Evolutionary conservation across 2,888 invertebrate genomes (phyloP).

Genomic region (Seira ritae): DNA sequence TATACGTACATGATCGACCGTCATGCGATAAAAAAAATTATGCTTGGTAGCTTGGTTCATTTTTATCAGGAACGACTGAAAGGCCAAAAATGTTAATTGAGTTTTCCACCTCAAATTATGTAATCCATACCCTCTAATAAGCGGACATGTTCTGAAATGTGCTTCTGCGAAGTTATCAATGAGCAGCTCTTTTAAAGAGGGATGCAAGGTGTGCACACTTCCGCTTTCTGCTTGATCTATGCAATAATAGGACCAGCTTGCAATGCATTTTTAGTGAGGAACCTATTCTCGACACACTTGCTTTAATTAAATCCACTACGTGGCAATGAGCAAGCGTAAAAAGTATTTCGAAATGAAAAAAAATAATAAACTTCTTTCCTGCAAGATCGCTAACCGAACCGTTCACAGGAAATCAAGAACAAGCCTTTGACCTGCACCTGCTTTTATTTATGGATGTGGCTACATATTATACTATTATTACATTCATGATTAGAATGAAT

Average conservation of each 20-base stretch:
- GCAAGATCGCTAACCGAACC: background rate
- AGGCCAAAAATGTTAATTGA: too few species aligned
- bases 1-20: too few species aligned
- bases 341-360: too few species aligned
- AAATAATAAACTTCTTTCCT: background rate
- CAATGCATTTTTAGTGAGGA: background rate
- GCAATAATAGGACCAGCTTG: background rate
- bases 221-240: background rate
- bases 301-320: background rate
- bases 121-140: too few species aligned
- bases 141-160: too few species aligned
- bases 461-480: background rate
- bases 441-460: constrained; percentile 20
- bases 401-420: constrained; percentile 4
- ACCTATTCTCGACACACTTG: background rate
- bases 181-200: background rate
- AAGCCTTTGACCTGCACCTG: constrained; percentile 44
- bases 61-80: too few species aligned
- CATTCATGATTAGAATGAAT: constrained; percentile 37
- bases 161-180: background rate
- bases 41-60: too few species aligned
- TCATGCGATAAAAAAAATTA: too few species aligned
- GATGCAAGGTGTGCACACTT: background rate
- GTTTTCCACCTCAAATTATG: too few species aligned
- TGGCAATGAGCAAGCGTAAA: background rate